Evolutionary conservation across 2,888 invertebrate species (phyloP), one percentile per base, ranked within the genome.

Genomic region (Kuschelorhynchus macadamiae): DNA sequence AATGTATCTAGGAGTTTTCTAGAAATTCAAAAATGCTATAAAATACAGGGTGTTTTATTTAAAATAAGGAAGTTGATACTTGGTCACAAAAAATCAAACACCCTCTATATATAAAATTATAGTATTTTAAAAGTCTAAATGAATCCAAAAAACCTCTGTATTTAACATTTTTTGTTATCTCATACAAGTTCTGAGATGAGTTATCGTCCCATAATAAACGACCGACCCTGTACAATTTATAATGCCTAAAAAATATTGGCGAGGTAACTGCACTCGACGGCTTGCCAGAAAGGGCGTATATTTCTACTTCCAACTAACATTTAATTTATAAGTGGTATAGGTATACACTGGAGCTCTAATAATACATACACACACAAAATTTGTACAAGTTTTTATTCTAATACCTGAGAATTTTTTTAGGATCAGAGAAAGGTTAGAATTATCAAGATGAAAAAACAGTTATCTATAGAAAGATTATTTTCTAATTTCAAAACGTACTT

Each of bases 331-430:
- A 52, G 59, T 57, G 50, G 25, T 42, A 56, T 49, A 42, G 50
- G 25, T 42, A 56, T 49, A 42, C 30, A 21, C 14, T 59, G 59
- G 25, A 36, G 30, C 8, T 21, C 42, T 50, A 67, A 67, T 52
- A 18, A 46, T 39, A 50, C 67, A 68, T 41, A 47, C 64, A 64
- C 59, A 68, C 63, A 63, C 41, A 20, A 7, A 25, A 12, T 39
- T 47, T 32, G 30, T 68, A 63, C 50, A 57, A 20, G 47, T 42
- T 14, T 33, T 36, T 16, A 39, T 7, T 47, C 33, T 53, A 60
- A 66, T 68, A 63, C 68, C 53, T 47, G 60, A 64, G 69, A 69
- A 68, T 68, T 64, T 64, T 69, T 64, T 64, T 60, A 59, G 57
- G 59, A 53, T 16, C 17, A 59, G 41, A 59, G 39, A 56, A 64